phyloP scores from a whole-genome alignment of 2,113 vertebrate species.

The Zonotrichia leucophrys region DNA sequence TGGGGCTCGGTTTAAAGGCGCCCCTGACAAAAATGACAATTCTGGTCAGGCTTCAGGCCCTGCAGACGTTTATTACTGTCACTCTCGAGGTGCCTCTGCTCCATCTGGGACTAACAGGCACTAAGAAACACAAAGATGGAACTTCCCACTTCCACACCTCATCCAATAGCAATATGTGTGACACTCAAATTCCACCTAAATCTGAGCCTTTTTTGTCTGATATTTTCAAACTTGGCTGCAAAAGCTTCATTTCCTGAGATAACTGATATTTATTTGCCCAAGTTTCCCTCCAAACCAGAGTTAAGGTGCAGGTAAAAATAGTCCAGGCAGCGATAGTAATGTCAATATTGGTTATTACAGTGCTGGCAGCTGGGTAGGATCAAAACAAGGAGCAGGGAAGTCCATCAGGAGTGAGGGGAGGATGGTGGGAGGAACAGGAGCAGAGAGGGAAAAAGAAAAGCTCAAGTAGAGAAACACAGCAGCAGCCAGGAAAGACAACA shows the following conservation, averaged over 20 bases:
- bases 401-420: not conserved
- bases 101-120: not conserved
- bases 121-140: not conserved
- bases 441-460: not conserved
- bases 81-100: not conserved
- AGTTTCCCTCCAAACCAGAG: not conserved
- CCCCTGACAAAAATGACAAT: not conserved
- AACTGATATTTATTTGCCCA: not conserved
- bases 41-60: not conserved
- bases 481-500: not conserved
- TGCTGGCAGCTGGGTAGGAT: not conserved
- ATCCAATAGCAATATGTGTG: not conserved
- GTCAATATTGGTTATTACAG: not conserved
- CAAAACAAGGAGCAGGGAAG: not conserved
- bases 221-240: not conserved
- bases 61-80: rapidly evolving
- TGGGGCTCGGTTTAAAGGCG: rapidly evolving
- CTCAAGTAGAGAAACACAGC: not conserved
- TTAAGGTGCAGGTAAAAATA: not conserved
- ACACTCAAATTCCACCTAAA: not conserved
- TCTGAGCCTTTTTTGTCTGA: rapidly evolving
- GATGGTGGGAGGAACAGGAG: not conserved
- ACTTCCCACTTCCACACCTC: not conserved
- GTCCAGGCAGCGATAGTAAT: not conserved
- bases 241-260: not conserved